Evolutionary conservation across 2,113 vertebrate genomes (phyloP).

Genomic region (Raja brachyura): DNA sequence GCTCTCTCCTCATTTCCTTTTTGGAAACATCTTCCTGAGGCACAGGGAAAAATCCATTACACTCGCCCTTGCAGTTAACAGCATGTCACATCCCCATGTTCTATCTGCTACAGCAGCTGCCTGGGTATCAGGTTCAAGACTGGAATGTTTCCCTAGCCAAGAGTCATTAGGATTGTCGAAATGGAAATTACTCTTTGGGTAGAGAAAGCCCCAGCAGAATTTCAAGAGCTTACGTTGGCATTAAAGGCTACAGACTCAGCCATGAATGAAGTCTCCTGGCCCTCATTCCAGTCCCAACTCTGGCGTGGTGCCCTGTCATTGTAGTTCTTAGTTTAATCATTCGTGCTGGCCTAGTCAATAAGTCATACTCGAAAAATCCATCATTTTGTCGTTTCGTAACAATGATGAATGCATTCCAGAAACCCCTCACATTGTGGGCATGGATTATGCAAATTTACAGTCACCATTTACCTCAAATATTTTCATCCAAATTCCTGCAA

Average conservation of each 20-base stretch:
- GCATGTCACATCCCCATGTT: not conserved
- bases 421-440: too few species aligned
- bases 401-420: not conserved
- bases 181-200: not conserved
- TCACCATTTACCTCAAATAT: not conserved
- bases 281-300: not conserved
- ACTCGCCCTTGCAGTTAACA: not conserved
- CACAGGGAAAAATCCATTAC: not conserved
- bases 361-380: not conserved
- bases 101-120: not conserved
- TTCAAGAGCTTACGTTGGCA: not conserved
- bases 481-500: not conserved
- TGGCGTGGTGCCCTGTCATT: not conserved
- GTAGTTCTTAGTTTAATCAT: not conserved
- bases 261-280: not conserved
- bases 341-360: not conserved
- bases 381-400: not conserved
- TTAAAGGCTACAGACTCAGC: not conserved
- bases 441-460: not conserved
- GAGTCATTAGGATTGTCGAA: not conserved
- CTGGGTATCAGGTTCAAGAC: not conserved
- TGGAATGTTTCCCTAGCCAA: not conserved
- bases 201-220: not conserved
- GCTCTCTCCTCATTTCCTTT: not conserved
- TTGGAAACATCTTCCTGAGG: not conserved